A percentile compares a stretch with the other conserved stretches of the same genome.
Conservation (phyloP, 2,797 vertebrate species). For the Corythornis leucogaster region DNA sequence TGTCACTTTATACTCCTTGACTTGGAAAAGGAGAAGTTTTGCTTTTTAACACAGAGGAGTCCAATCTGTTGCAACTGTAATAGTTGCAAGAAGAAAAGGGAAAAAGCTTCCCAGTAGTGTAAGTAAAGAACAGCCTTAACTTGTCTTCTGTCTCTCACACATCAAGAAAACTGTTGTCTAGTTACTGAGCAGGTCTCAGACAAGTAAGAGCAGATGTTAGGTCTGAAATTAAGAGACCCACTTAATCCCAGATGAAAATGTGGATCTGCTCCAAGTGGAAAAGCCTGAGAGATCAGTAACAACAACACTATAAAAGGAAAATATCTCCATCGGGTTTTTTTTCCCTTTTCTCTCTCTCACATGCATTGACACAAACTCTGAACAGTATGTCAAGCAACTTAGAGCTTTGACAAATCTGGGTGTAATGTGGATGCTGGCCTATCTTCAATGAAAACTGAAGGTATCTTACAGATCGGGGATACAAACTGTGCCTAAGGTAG, state of each 20-base stretch:
- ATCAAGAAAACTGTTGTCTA: neutral
- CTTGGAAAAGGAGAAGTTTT: neutral
- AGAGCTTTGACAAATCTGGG: neutral
- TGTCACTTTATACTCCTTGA: neutral
- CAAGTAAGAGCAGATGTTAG: slow-evolving; percentile 8
- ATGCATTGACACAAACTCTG: neutral
- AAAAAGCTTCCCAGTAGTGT: neutral
- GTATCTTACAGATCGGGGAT: neutral
- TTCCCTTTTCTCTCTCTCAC: neutral
- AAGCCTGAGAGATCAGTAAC: neutral
- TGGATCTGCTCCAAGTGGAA: neutral
- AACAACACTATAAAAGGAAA: neutral
- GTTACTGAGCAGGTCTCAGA: neutral
- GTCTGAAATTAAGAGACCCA: slow-evolving; percentile 13
- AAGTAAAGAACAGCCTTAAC: neutral
- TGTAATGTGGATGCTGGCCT: neutral
- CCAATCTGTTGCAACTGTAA: neutral
- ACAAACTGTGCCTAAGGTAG: neutral
- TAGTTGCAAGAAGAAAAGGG: neutral
- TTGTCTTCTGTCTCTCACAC: neutral
- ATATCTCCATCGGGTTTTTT: neutral
- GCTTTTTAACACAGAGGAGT: neutral
- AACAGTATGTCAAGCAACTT: neutral
- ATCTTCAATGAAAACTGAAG: neutral
- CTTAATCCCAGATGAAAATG: neutral